A percentile compares a stretch with the other conserved stretches of the same genome.
Conservation (phyloP, 2,113 vertebrate species). For the Monarcha castaneiventris region DNA sequence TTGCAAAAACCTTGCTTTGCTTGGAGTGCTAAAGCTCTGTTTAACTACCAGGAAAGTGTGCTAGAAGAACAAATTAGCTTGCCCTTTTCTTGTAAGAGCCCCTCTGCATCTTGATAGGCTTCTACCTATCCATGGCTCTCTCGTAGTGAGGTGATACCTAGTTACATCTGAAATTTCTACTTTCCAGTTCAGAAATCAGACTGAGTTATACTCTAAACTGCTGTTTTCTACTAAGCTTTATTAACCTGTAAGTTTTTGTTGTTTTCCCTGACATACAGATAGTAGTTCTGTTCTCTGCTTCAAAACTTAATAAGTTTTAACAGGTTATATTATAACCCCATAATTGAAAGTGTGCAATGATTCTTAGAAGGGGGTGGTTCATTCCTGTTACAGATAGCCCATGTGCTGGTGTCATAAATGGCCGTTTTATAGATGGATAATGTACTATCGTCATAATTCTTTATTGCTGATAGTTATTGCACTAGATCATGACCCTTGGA, state of each 20-base stretch:
- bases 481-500: conserved; percentile 78
- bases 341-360: conserved; percentile 61
- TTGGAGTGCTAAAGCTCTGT: neutral
- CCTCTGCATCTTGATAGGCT: neutral
- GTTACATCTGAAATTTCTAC: neutral
- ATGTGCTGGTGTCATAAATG: conserved; percentile 72
- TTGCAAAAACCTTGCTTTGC: neutral
- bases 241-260: neutral
- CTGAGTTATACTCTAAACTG: neutral
- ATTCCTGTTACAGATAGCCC: conserved; percentile 57
- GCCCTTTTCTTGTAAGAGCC: neutral
- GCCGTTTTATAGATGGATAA: conserved; percentile 81
- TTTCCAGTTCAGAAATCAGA: neutral
- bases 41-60: neutral
- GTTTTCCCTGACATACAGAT: conserved; percentile 20
- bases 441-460: conserved; percentile 79
- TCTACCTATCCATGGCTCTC: neutral
- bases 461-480: conserved; percentile 82
- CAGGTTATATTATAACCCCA: conserved; percentile 37
- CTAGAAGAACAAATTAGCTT: neutral
- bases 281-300: conserved; percentile 9
- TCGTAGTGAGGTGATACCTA: neutral
- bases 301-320: conserved; percentile 57
- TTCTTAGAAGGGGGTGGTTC: conserved; percentile 62
- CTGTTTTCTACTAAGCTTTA: neutral